Percentiles rank a stretch among this genome's conserved stretches.
Conservation (phyloP, 1,140 invertebrate species). For the Globodera ellingtonae region DNA sequence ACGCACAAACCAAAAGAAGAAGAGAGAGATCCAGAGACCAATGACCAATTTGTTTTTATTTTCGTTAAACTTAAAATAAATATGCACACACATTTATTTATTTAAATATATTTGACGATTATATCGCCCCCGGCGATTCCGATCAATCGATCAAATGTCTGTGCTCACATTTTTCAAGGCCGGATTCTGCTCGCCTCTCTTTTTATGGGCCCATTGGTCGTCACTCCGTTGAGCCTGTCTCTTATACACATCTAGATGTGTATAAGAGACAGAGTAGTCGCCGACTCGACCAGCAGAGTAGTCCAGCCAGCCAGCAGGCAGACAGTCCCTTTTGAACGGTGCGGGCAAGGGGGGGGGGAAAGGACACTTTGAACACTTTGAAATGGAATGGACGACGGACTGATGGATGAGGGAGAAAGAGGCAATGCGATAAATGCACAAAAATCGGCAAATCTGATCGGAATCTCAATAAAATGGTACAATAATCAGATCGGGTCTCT, state of each 20-base stretch:
- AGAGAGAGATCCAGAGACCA: too few species aligned
- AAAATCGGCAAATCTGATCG: background rate
- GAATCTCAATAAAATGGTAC: background rate
- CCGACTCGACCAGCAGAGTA: background rate
- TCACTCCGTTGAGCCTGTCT: slow-evolving; percentile 7
- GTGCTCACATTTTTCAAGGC: slow-evolving; percentile 5
- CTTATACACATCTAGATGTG: too few species aligned
- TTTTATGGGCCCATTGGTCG: slow-evolving; percentile 1
- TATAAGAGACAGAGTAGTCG: too few species aligned
- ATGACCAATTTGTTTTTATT: background rate
- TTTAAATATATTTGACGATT: too few species aligned
- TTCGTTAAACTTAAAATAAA: background rate
- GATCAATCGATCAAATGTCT: background rate
- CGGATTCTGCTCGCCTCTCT: slow-evolving; percentile 7
- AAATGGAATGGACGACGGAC: too few species aligned
- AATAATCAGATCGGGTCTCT: too few species aligned
- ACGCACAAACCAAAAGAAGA: background rate
- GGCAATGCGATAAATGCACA: too few species aligned
- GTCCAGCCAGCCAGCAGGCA: background rate
- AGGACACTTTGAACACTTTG: too few species aligned
- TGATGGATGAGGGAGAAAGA: too few species aligned
- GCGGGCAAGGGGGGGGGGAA: background rate
- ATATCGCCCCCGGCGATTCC: background rate
- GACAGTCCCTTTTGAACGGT: background rate
- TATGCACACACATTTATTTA: background rate